Base-by-base conservation (phyloP, 2,888 invertebrate species). In the Dynastes hyllus region DNA sequence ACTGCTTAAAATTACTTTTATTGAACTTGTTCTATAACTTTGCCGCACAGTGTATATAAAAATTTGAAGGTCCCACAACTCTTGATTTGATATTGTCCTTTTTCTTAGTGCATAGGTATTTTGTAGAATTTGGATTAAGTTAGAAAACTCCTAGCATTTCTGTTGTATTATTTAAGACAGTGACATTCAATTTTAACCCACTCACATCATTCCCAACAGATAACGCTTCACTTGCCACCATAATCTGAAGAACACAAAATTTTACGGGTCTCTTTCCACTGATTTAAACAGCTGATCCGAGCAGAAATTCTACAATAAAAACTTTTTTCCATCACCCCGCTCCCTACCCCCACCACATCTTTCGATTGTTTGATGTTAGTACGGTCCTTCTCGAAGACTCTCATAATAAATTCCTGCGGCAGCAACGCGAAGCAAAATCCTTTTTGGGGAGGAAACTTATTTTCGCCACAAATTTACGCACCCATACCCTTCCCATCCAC, bases 401-500 rank as follows among this genome's bases (percentile, higher is more conserved):
- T 67, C 66, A 67, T 67, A 69, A 69, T 69, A 69, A 69, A 69
- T 69, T 69, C 51, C 69, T 51, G 27, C 29, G 51, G 8, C 51
- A 51, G 51, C 51, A 69, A 69, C 27, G 69, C 27, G 51, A 69
- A 69, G 51, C 50, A 51, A 69, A 69, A 69, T 69, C 73, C 73
- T 73, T 73, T 58, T 13, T 2, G 11, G 45, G 45, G 32, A 29
- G 58, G 37, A 73, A 73, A 73, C 73, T 73, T 73, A 73, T 58
- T 58, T 61, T 73, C 40, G 73, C 73, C 73, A 58, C 73, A 73
- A 73, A 73, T 73, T 73, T 73, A 73, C 73, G 73, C 73, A 73
- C 73, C 58, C n/a, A 5, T 16, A 1, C 66, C 40, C 45, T 22
- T 40, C 22, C n/a, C 37, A n/a, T 11, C 11, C 37, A n/a, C 37